Evolutionary conservation across 1,140 invertebrate species (phyloP), one percentile per base, ranked within the genome.

Genomic region (Neodiprion virginianus): DNA sequence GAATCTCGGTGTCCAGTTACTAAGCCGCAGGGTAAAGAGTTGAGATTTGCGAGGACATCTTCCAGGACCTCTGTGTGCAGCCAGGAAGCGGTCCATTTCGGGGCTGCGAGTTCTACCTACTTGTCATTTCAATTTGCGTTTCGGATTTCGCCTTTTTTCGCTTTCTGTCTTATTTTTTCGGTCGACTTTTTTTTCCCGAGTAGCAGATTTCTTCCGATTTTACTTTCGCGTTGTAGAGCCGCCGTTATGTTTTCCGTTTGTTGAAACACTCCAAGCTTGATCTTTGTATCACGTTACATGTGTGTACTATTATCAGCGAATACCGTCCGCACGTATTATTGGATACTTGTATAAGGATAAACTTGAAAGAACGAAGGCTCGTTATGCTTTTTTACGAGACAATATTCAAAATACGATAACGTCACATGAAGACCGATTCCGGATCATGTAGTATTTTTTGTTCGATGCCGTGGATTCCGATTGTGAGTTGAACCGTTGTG

Each of bases 1-100:
- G 79, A 77, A 82, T 79, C 69, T 76, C 49, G 80, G 80, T 86
- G 75, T 86, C 80, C 70, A 67, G 79, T 86, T 85, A 83, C 84
- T 84, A 87, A 87, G 78, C 81, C 72, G 67, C 69, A 79, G 69
- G 70, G 85, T 76, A 86, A 86, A 87, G 83, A 86, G 85, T 86
- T 86, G 79, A 81, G 75, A 61, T 61, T 61, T 61, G 53, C 53
- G 53, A 17, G 53, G 53, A 61, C 53, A 61, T 61, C 53, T 61
- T 61, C 53, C n/a, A 17, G 53, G 53, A 40, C 28, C 28, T 5
- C 28, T 40, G 28, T 40, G 53, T 8, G 4, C 8, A 17, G 53
- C 53, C n/a, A 61, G 8, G 11, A 8, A 17, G n/a, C 53, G 3
- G 3, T 61, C 8, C 53, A 1, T 61, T 14, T 8, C 7, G 11